phyloP scores from a whole-genome alignment of 2,797 vertebrate genomes.

The Sebastes vulpes region DNA sequence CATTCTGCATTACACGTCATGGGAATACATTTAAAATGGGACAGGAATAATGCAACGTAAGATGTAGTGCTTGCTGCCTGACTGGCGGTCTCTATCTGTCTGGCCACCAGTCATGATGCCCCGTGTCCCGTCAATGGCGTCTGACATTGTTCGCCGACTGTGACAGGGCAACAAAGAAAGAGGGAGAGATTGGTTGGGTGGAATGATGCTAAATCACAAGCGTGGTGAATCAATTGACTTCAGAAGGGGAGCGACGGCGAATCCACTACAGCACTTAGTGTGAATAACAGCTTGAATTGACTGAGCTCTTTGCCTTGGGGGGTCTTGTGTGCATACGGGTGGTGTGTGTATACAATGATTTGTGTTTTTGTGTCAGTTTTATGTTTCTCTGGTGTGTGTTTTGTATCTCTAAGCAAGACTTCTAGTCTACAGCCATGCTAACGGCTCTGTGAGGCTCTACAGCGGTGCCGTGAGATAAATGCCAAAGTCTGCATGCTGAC shows the following conservation, averaged over 20 bases:
- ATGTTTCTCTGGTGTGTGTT: constrained; percentile 1
- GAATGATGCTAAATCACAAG: constrained; percentile 40
- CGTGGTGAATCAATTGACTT: constrained; percentile 54
- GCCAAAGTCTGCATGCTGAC: not conserved
- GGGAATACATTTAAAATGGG: constrained; percentile 10
- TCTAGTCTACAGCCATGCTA: not conserved
- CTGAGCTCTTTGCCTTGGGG: constrained; percentile 41
- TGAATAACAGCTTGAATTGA: constrained; percentile 61
- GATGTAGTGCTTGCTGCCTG: not conserved
- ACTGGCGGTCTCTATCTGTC: constrained; percentile 4
- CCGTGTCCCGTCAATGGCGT: constrained; percentile 10
- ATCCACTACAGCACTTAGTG: constrained; percentile 51
- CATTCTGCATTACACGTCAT: not conserved
- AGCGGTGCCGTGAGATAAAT: not conserved
- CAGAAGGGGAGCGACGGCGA: constrained; percentile 16
- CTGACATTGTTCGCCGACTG: constrained; percentile 23
- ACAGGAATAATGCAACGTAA: not conserved
- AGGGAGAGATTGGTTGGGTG: constrained; percentile 9
- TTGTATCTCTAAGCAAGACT: not conserved
- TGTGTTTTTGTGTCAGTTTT: constrained; percentile 6
- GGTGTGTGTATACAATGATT: not conserved
- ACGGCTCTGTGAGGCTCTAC: not conserved
- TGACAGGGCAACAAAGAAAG: constrained; percentile 36
- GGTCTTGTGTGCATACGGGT: not conserved
- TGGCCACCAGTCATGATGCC: not conserved